Conservation (phyloP, 1,140 invertebrate species). For the Mamestra configurata region DNA sequence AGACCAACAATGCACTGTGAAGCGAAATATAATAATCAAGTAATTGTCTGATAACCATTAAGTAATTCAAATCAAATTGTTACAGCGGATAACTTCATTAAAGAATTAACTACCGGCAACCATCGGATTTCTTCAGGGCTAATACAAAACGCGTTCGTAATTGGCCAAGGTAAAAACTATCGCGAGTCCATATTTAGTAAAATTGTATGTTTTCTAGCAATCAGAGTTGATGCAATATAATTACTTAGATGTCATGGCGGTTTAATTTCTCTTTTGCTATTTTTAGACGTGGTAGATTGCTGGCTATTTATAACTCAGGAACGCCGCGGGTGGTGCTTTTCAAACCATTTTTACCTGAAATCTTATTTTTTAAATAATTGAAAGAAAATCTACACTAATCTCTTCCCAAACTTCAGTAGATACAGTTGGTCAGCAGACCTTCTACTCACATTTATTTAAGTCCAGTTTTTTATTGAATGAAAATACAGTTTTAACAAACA, state of each 20-base stretch:
- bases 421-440: no score
- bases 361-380: no score
- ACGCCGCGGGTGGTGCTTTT: background rate
- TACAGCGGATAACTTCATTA: slow-evolving; percentile 16
- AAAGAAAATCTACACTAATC: no score
- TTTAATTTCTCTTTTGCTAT: slow-evolving; percentile 27
- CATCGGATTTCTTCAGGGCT: slow-evolving; percentile 17
- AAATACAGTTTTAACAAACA: no score
- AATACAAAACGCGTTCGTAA: slow-evolving; percentile 9
- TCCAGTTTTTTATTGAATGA: no score
- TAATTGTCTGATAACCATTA: background rate
- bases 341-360: no score
- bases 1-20: no score
- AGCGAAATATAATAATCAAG: background rate
- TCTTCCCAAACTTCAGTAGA: no score
- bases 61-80: background rate
- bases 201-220: slow-evolving; percentile 37
- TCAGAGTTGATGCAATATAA: slow-evolving; percentile 12
- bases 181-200: slow-evolving; percentile 30
- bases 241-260: slow-evolving; percentile 26
- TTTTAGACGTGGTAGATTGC: background rate
- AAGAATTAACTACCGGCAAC: background rate
- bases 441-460: no score
- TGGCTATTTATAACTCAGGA: background rate
- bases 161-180: slow-evolving; percentile 25